Evolutionary conservation across 2,113 vertebrate species (phyloP).

Genomic region (Alectura lathami): DNA sequence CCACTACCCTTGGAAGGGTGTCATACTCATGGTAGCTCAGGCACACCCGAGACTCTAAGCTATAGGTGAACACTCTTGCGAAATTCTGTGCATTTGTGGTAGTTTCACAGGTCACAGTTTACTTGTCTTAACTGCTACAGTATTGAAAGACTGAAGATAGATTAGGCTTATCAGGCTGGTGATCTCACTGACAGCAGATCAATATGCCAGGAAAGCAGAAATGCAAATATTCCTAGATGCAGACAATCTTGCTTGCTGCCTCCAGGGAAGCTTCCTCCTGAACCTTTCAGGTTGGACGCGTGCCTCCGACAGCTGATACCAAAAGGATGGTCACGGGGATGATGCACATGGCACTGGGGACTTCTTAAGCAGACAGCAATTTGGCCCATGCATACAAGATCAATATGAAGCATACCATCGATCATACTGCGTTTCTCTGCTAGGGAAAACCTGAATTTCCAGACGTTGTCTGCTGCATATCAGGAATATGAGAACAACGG

Average conservation of each 20-base stretch:
- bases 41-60: background rate
- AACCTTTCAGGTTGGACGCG: background rate
- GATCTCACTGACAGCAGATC: background rate
- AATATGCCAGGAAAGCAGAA: background rate
- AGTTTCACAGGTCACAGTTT: rapidly evolving
- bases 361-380: background rate
- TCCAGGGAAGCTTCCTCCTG: background rate
- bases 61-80: background rate
- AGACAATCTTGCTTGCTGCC: background rate
- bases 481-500: background rate
- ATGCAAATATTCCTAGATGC: background rate
- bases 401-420: background rate
- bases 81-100: background rate
- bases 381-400: background rate
- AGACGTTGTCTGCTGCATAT: background rate
- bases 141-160: background rate
- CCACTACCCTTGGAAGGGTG: background rate
- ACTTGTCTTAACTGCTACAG: background rate
- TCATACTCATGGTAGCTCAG: background rate
- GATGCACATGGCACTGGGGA: background rate
- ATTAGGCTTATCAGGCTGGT: background rate
- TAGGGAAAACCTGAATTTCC: constrained; percentile 16
- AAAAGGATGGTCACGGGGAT: background rate
- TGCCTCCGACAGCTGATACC: background rate
- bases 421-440: background rate